Evolutionary conservation across 2,888 invertebrate species (phyloP).

Genomic region (Amphipyra tragopoginis): DNA sequence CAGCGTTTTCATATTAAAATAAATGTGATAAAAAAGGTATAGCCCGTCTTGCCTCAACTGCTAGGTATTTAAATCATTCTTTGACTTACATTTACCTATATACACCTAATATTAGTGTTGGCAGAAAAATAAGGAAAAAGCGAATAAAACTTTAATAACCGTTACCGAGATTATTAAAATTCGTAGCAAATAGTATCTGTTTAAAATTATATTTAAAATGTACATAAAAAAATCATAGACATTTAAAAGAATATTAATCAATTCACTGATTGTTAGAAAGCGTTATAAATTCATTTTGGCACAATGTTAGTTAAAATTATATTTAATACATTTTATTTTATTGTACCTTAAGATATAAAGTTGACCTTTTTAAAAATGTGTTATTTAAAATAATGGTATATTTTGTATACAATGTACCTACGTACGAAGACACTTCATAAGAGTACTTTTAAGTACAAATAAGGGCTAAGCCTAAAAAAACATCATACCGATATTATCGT

Average conservation of each 20-base stretch:
- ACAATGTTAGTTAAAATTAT: conserved; percentile 72
- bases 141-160: conserved; percentile 25
- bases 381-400: conserved; percentile 54
- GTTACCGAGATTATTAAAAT: conserved; percentile 31
- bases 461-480: conserved; percentile 34
- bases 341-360: conserved; percentile 22
- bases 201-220: conserved; percentile 31
- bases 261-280: conserved; percentile 59
- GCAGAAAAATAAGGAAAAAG: conserved; percentile 36
- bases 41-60: conserved; percentile 79
- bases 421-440: conserved; percentile 4
- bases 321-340: conserved; percentile 25
- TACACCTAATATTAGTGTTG: conserved; percentile 62
- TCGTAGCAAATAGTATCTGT: conserved; percentile 16
- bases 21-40: no score
- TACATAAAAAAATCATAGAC: conserved; percentile 36
- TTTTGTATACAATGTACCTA: conserved; percentile 33
- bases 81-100: conserved; percentile 64
- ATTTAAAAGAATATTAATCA: conserved; percentile 23
- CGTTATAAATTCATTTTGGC: conserved; percentile 73
- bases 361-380: conserved; percentile 25
- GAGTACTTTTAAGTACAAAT: conserved; percentile 4
- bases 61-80: conserved; percentile 75
- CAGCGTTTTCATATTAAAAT: neutral
- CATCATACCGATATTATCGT: conserved; percentile 7